These are phyloP conservation scores for Eidolon helvum DNA, from an alignment of 2,113 vertebrate species.

Conservation along the genomic window DNA sequence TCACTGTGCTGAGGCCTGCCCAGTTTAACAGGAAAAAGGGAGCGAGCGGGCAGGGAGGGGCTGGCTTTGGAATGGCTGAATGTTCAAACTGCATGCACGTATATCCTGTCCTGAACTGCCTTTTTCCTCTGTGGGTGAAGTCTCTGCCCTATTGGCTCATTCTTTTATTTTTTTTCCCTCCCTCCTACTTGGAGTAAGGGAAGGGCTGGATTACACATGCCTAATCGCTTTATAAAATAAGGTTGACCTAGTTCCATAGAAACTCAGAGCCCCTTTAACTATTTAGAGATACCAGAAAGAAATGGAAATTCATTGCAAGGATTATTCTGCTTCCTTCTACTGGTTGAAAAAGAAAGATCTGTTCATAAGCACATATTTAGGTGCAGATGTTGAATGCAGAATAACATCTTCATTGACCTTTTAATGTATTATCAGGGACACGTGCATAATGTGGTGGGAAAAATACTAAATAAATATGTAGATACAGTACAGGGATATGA, in stretches of 20 bases:
- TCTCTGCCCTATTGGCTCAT: conserved; percentile 45
- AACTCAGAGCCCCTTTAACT: conserved; percentile 60
- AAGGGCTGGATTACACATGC: conserved; percentile 78
- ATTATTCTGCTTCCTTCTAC: neutral
- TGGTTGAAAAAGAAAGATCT: neutral
- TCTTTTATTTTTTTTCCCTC: neutral
- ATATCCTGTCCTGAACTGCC: conserved; percentile 68
- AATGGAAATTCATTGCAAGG: neutral
- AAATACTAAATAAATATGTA: neutral
- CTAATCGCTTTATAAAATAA: conserved; percentile 82
- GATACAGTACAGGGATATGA: neutral
- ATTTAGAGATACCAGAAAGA: neutral
- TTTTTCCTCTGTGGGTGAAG: conserved; percentile 6
- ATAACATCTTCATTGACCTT: neutral
- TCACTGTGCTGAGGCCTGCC: conserved; percentile 51
- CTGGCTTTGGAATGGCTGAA: conserved; percentile 56
- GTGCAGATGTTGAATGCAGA: neutral
- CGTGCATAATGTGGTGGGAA: neutral
- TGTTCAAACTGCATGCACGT: neutral
- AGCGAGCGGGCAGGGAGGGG: conserved; percentile 59
- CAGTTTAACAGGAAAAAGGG: conserved; percentile 65
- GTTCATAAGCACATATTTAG: neutral
- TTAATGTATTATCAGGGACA: neutral
- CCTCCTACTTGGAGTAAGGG: conserved; percentile 57
- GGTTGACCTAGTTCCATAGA: conserved; percentile 83